Conservation (phyloP, 2,113 vertebrate genomes). For the Saccopteryx bilineata region DNA sequence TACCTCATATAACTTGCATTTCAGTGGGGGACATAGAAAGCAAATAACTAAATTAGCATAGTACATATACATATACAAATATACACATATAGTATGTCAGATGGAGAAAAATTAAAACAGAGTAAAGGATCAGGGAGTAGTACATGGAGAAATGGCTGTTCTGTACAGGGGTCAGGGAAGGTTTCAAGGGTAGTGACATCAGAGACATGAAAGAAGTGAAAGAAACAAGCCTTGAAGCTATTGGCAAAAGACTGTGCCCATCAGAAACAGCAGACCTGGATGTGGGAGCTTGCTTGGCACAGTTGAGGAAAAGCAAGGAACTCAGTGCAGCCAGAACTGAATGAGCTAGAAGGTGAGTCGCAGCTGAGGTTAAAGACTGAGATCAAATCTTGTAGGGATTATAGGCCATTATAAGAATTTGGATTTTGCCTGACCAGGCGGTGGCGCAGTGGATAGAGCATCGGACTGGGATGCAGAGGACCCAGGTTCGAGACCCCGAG, state of each 20-base stretch:
- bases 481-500: too few relatives aligned
- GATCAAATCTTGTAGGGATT: neutral
- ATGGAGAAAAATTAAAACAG: conserved; percentile 15
- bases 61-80: neutral
- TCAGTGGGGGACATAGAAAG: neutral
- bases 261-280: neutral
- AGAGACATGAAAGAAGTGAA: neutral
- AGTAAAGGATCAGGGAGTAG: neutral
- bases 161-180: neutral
- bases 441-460: too few relatives aligned
- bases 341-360: neutral
- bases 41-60: neutral
- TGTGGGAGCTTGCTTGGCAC: neutral
- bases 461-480: too few relatives aligned
- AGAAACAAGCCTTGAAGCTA: neutral
- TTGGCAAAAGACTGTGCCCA: neutral
- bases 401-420: neutral
- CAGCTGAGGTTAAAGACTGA: neutral
- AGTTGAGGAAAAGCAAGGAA: neutral
- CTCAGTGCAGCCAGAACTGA: neutral
- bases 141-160: neutral
- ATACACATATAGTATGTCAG: neutral
- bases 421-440: neutral
- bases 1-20: conserved; percentile 3
- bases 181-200: neutral